Evolutionary conservation across 1,140 invertebrate species (phyloP).

Genomic region (Nephila pilipes): DNA sequence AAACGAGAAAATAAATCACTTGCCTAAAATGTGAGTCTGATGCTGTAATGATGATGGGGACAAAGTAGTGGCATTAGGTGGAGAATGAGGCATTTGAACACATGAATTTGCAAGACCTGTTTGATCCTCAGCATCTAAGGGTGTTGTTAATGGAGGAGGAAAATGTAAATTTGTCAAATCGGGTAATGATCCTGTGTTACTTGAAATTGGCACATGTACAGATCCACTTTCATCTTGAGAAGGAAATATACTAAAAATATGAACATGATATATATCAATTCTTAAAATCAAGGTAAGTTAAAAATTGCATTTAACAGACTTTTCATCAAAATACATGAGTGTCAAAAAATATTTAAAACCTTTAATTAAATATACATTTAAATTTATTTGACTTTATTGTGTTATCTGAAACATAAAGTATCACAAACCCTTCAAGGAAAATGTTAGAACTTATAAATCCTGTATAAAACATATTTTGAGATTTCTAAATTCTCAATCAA

Average conservation of each 20-base stretch:
- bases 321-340: too few species aligned
- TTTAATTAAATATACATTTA: too few species aligned
- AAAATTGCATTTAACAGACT: too few species aligned
- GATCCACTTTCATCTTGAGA: constrained; percentile 87
- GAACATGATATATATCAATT: constrained; percentile 35
- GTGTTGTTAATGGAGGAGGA: constrained; percentile 87
- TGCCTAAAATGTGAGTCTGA: constrained; percentile 73
- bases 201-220: constrained; percentile 86
- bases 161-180: constrained; percentile 95
- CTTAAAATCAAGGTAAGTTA: too few species aligned
- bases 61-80: constrained; percentile 86
- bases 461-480: too few species aligned
- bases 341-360: too few species aligned
- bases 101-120: constrained; percentile 79
- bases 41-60: constrained; percentile 83
- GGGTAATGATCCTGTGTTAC: constrained; percentile 92
- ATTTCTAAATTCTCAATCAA: too few species aligned
- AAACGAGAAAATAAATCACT: background rate
- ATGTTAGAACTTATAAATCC: too few species aligned
- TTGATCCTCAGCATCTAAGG: constrained; percentile 88
- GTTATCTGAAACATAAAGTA: too few species aligned
- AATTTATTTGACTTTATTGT: too few species aligned
- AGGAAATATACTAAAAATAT: constrained; percentile 86
- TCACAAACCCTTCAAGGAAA: too few species aligned
- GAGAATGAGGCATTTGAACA: constrained; percentile 49